Percentiles rank a stretch among this genome's conserved stretches.
Conservation (phyloP, 2,888 invertebrate species). For the Euplexia lucipara region DNA sequence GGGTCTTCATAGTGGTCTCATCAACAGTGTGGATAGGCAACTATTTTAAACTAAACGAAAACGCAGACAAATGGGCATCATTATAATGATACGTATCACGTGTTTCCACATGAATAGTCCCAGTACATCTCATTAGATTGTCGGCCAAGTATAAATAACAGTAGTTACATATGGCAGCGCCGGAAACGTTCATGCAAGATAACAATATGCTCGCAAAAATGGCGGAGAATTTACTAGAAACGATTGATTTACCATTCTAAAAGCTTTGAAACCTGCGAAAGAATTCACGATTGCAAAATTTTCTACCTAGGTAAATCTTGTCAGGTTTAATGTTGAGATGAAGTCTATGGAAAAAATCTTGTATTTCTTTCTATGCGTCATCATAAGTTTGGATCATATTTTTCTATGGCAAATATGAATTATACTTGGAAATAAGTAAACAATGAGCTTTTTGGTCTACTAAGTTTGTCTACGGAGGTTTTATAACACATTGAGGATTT, state of each 20-base stretch:
- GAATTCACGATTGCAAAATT: background rate
- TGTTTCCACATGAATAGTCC: constrained; percentile 32
- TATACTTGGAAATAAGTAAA: background rate
- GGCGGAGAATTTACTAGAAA: background rate
- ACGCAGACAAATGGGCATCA: constrained; percentile 41
- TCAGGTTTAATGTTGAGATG: background rate
- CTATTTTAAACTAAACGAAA: constrained; percentile 34
- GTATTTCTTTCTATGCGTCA: background rate
- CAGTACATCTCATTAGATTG: constrained; percentile 37
- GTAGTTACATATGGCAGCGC: constrained; percentile 37
- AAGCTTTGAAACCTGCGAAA: constrained; percentile 1
- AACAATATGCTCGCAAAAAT: constrained; percentile 49
- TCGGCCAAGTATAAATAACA: constrained; percentile 39
- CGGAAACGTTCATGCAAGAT: constrained; percentile 46
- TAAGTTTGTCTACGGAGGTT: background rate
- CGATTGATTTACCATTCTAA: constrained; percentile 14
- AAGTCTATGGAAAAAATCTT: background rate
- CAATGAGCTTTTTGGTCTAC: background rate
- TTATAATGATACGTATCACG: constrained; percentile 31
- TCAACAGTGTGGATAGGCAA: background rate
- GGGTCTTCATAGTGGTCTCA: background rate
- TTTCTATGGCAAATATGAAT: background rate
- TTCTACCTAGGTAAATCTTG: background rate
- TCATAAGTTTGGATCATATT: constrained; percentile 3
- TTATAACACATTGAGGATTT: constrained; percentile 5